Conservation (phyloP, 2,113 vertebrate genomes). For the Oncorhynchus nerka region DNA sequence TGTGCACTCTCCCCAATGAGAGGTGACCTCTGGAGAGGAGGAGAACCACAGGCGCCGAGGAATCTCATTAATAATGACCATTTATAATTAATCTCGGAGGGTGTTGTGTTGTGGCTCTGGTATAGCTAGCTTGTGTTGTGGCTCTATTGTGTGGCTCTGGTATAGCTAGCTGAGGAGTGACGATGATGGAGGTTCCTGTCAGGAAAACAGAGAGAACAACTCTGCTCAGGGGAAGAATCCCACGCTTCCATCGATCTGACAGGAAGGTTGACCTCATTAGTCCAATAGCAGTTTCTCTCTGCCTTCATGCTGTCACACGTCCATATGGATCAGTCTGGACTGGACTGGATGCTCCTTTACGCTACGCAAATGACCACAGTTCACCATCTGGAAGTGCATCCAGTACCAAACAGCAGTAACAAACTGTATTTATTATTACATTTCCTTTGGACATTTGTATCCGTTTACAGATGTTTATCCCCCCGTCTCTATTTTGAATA, state of each 20-base stretch:
- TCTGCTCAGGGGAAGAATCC: not conserved
- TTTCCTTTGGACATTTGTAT: too few relatives aligned
- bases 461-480: too few relatives aligned
- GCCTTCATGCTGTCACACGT: not conserved
- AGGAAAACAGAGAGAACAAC: not conserved
- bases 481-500: too few relatives aligned
- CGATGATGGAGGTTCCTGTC: not conserved
- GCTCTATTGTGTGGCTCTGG: not conserved
- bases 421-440: too few relatives aligned
- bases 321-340: too few relatives aligned
- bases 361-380: too few relatives aligned
- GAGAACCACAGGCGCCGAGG: not conserved
- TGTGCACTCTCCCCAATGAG: not conserved
- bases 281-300: too few relatives aligned
- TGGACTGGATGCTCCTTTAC: too few relatives aligned
- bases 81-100: not conserved
- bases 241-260: not conserved
- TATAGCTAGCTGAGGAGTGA: not conserved
- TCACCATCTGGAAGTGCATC: too few relatives aligned
- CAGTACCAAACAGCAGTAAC: too few relatives aligned
- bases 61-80: not conserved
- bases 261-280: not conserved
- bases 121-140: not conserved
- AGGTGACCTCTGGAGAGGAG: slow-evolving; percentile 9
- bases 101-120: not conserved